Percentiles rank a stretch among this genome's conserved stretches.
These are phyloP conservation scores for Pseudoips prasinana DNA, from an alignment of 2,888 invertebrate species.

Conservation along the genomic window DNA sequence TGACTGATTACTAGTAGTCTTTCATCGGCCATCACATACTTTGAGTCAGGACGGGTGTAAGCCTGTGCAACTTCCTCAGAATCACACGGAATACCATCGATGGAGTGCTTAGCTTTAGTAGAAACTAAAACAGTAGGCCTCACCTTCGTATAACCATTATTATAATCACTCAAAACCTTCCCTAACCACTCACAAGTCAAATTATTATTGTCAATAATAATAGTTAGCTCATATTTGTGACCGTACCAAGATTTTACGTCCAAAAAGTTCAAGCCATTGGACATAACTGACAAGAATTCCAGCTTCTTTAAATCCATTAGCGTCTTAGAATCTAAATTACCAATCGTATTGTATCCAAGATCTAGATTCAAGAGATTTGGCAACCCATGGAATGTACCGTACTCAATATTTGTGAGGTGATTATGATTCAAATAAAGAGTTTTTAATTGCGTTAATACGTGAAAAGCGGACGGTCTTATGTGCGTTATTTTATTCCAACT, in stretches of 20 bases:
- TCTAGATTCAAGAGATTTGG: slow-evolving; percentile 42
- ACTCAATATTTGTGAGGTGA: slow-evolving; percentile 45
- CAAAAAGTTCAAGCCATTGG: slow-evolving; percentile 49
- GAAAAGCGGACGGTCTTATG: slow-evolving; percentile 58
- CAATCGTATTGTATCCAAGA: slow-evolving; percentile 51
- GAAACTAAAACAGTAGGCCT: slow-evolving; percentile 42
- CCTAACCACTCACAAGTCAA: slow-evolving; percentile 64
- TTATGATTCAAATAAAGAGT: slow-evolving; percentile 58
- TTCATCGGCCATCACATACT: slow-evolving; percentile 46
- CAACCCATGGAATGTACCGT: slow-evolving; percentile 59
- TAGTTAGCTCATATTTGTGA: slow-evolving; percentile 47
- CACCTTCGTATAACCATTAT: slow-evolving; percentile 64
- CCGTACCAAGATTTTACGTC: slow-evolving; percentile 58
- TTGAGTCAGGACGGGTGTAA: not conserved
- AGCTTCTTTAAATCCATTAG: slow-evolving; percentile 59
- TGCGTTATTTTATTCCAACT: slow-evolving; percentile 49
- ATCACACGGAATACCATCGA: slow-evolving; percentile 64
- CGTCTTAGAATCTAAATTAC: slow-evolving; percentile 53
- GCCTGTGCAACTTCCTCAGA: slow-evolving; percentile 23
- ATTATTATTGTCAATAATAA: slow-evolving; percentile 61
- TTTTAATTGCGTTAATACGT: slow-evolving; percentile 40
- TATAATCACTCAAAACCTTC: slow-evolving; percentile 50
- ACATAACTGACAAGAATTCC: slow-evolving; percentile 46
- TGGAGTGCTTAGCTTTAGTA: slow-evolving; percentile 34
- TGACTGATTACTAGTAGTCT: slow-evolving; percentile 56